Base-by-base conservation (phyloP, 2,797 vertebrate genomes). In the Epinephelus coioides region DNA sequence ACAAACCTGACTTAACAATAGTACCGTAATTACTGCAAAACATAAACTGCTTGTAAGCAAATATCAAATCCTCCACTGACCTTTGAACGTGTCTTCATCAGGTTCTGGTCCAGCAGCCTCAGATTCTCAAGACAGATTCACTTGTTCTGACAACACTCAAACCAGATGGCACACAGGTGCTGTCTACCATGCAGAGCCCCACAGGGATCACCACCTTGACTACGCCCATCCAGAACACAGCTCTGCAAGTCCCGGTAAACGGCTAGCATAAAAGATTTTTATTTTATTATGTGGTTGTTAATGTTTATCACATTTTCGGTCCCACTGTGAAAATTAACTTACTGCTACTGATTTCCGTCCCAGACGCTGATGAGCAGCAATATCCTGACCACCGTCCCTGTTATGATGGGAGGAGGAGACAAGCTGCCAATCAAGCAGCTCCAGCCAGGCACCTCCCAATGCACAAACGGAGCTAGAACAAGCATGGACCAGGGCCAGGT, bases 371-470 rank as follows among this genome's bases (percentile, higher is more conserved):
- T 99, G 94, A 96, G 98, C 84, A 95, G 97, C 92, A 98, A 94
- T 92, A 98, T 99, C 91, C 92, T 99, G 84, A 99, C 98, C 76
- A 98, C 98, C 0, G 96, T 99, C 91, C 98, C 98, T 0, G 96
- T 99, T 71, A 87, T 99, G 96, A 97, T 99, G 97, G 97, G 97
- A 27, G 92, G 95, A 11, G 96, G 97, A 68, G 98, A 99, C 86
- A 99, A 99, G 87, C 90, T 99, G 88, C 96, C 98, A 11, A 98
- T 99, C 91, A 99, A 99, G 85, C 98, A 99, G 83, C 96, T 99
- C n/a, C 96, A 97, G 2, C 78, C 93, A 0, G 82, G 89, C 82
- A 76, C 90, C 30, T 7, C 89, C 53, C 84, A 93, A 15, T 79
- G 68, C 44, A 30, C 76, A 0, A 83, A 54, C 0, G 65, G 34